Percentiles rank a stretch among this genome's conserved stretches.
These are phyloP conservation scores for Drosophila quadrilineata DNA, from an alignment of 1,140 invertebrate genomes.

Conservation along the genomic window DNA sequence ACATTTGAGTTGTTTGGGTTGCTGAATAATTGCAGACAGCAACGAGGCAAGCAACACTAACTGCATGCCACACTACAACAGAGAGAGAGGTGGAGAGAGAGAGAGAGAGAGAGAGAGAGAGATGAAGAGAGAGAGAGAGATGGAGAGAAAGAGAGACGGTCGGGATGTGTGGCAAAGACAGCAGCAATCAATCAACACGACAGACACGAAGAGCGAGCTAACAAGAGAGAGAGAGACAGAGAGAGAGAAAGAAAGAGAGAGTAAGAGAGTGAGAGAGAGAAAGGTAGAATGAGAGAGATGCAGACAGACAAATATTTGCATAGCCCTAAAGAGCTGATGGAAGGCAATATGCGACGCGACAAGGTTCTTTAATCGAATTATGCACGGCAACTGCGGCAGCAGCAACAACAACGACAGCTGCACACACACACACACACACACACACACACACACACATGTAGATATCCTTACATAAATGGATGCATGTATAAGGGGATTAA, in stretches of 20 bases:
- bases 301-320: constrained; percentile 65
- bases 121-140: not conserved
- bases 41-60: not conserved
- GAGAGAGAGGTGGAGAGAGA: not conserved
- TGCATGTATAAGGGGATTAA: constrained; percentile 68
- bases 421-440: not conserved
- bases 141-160: not conserved
- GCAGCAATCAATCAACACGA: constrained; percentile 59
- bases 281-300: too few species aligned
- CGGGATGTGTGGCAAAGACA: constrained; percentile 15
- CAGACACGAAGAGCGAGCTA: too few species aligned
- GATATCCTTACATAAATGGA: too few species aligned
- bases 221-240: too few species aligned
- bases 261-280: too few species aligned
- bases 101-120: not conserved
- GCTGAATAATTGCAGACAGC: constrained; percentile 53
- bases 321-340: not conserved
- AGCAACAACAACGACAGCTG: constrained; percentile 23
- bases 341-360: not conserved
- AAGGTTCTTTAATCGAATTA: constrained; percentile 69
- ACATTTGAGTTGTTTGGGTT: constrained; percentile 49
- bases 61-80: not conserved
- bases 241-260: too few species aligned
- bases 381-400: constrained; percentile 49
- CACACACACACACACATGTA: constrained; percentile 18